Evolutionary conservation across 2,888 invertebrate species (phyloP), one percentile per base, ranked within the genome.

Genomic region (Mesoligia furuncula): DNA sequence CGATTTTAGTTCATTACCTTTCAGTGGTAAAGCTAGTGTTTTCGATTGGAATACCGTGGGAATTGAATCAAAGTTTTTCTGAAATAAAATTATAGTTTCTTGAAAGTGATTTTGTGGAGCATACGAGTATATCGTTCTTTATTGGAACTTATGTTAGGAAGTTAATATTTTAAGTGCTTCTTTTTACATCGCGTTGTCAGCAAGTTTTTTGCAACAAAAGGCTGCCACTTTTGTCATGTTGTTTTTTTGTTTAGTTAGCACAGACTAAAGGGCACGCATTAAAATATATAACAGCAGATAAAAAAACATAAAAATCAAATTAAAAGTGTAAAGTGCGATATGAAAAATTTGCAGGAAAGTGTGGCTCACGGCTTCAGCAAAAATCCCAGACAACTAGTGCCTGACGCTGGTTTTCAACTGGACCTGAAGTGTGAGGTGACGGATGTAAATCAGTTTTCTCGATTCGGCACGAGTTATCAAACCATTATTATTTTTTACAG

Each of bases 1-100:
- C 17, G 68, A 62, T 69, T 79, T 84, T 72, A 66, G 76, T 68
- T 24, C 20, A 61, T 62, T 45, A 64, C 1, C 24, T 45, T 81
- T 79, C 31, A 36, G 9, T 27, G 3, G 27, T 80, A 39, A 59
- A 57, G 54, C 20, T 68, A 39, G 42, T 31, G 7, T 54, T 76
- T 42, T 45, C 2, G 8, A n/a, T 13, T 64, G 0, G 36, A 17
- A 17, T 27, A 15, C 24, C 17, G 27, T 51, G 51, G 27, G 24
- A 39, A 9, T 24, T 9, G 9, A 13, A 0, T 31, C 9, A 5
- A 15, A 20, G 2, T 0, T 20, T 45, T 42, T 13, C 6, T 36
- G 6, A 45, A 75, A 27, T 20, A 2, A 15, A 20, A 15, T n/a
- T n/a, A 42, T 17, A 13, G 31, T 1, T 8, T 17, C 3, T 42